phyloP scores from a whole-genome alignment of 1,140 invertebrate species.

The Trichonephila clavata region DNA sequence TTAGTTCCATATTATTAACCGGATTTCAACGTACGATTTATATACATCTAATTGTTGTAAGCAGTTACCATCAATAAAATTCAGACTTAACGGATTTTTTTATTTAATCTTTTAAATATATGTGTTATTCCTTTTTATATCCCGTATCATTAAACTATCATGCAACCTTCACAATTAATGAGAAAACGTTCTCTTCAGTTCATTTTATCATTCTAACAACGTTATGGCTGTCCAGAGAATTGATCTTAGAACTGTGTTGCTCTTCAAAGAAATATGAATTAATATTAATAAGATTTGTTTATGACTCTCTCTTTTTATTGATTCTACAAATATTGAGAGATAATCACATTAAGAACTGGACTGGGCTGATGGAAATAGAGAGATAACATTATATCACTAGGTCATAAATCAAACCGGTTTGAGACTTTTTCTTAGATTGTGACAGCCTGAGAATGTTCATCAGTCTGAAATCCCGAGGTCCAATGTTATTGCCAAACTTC shows the following conservation, averaged over 20 bases:
- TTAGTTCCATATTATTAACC: too few species aligned
- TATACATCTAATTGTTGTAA: too few species aligned
- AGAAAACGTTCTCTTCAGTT: neutral
- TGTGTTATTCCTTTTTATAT: too few species aligned
- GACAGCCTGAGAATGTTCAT: neutral
- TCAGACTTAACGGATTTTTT: too few species aligned
- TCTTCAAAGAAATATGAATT: neutral
- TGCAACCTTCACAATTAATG: neutral
- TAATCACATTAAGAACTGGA: neutral
- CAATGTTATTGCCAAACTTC: neutral
- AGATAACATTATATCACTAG: conserved; percentile 9
- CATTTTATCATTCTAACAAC: neutral
- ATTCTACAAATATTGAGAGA: neutral
- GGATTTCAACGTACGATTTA: too few species aligned
- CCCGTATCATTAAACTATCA: too few species aligned
- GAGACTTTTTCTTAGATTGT: neutral
- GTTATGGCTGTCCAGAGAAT: neutral
- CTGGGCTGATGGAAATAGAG: neutral
- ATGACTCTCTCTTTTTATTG: neutral
- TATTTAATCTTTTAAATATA: too few species aligned
- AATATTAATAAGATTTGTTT: conserved; percentile 3
- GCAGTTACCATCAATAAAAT: too few species aligned
- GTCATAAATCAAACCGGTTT: conserved; percentile 27
- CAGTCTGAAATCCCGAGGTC: neutral
- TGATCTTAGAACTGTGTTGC: neutral